Percentiles rank a stretch among this genome's conserved stretches.
Evolutionary conservation across 2,797 vertebrate species (phyloP).

Genomic region (Pygocentrus nattereri): DNA sequence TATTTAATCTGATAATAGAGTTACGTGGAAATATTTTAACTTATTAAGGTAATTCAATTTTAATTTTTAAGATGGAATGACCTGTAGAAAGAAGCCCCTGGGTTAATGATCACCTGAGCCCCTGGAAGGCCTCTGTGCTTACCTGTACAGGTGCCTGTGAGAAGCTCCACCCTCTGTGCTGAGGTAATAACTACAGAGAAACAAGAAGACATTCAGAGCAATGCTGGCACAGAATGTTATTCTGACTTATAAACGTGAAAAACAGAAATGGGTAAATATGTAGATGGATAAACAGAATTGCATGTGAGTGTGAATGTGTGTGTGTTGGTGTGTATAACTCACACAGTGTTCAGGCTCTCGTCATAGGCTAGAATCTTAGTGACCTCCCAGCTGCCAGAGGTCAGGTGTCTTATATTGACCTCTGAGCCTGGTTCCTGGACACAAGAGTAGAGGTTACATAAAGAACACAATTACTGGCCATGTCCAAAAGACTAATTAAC

Average conservation of each 20-base stretch:
- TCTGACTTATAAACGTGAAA: neutral
- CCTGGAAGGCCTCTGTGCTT: neutral
- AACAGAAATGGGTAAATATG: neutral
- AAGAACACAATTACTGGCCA: neutral
- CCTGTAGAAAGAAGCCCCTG: too few relatives aligned
- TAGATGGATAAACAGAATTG: too few relatives aligned
- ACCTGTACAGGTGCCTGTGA: conserved; percentile 78
- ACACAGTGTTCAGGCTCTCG: conserved; percentile 68
- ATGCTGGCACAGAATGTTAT: neutral
- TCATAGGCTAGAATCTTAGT: conserved; percentile 71
- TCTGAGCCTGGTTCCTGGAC: conserved; percentile 65
- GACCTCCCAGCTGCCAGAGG: conserved; percentile 82
- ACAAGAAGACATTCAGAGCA: neutral
- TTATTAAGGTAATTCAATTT: too few relatives aligned
- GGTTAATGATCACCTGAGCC: neutral
- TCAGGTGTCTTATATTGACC: conserved; percentile 72
- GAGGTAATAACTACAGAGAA: conserved; percentile 73
- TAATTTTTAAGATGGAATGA: too few relatives aligned
- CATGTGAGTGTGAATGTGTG: neutral
- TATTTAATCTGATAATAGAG: too few relatives aligned
- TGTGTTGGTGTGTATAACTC: conserved; percentile 44
- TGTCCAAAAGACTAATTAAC: neutral
- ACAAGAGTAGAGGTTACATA: neutral
- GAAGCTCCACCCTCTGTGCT: conserved; percentile 73
- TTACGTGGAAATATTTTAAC: too few relatives aligned